These are phyloP conservation scores for Bembecia ichneumoniformis DNA, from an alignment of 2,888 invertebrate genomes.

Conservation along the genomic window DNA sequence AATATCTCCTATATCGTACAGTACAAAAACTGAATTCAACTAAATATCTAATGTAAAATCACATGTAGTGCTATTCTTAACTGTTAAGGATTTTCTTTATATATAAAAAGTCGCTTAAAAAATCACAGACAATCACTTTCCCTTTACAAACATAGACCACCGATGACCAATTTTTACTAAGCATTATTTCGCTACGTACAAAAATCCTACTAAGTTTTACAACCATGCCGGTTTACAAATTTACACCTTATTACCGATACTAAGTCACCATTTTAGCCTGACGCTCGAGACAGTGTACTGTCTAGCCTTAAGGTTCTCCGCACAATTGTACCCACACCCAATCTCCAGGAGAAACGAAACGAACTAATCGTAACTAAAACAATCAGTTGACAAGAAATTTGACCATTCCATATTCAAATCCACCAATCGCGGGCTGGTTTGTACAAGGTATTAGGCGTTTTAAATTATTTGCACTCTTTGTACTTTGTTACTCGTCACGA, in stretches of 20 bases:
- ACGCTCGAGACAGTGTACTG: not conserved
- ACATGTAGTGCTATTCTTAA: constrained; percentile 73
- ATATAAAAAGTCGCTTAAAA: constrained; percentile 74
- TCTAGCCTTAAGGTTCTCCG: not conserved
- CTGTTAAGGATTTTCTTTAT: constrained; percentile 68
- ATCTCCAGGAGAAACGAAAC: not conserved
- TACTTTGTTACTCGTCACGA: constrained; percentile 50
- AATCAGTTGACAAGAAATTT: constrained; percentile 1
- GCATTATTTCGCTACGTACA: constrained; percentile 68
- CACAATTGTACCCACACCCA: not conserved
- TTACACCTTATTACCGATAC: constrained; percentile 36
- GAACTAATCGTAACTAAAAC: not conserved
- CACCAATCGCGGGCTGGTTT: constrained; percentile 20
- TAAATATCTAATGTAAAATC: constrained; percentile 69
- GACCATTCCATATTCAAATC: constrained; percentile 9
- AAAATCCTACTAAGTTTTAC: constrained; percentile 71
- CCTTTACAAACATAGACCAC: constrained; percentile 70
- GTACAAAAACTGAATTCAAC: constrained; percentile 64
- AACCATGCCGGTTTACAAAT: constrained; percentile 65
- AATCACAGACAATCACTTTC: constrained; percentile 74
- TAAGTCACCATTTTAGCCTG: constrained; percentile 33
- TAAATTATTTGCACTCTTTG: not conserved
- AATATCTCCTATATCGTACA: constrained; percentile 33
- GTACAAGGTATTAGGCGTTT: constrained; percentile 12
- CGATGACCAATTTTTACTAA: constrained; percentile 62